Percentiles rank a stretch among this genome's conserved stretches.
phyloP scores from a whole-genome alignment of 1,140 invertebrate genomes.

The Protaetia brevitarsis region DNA sequence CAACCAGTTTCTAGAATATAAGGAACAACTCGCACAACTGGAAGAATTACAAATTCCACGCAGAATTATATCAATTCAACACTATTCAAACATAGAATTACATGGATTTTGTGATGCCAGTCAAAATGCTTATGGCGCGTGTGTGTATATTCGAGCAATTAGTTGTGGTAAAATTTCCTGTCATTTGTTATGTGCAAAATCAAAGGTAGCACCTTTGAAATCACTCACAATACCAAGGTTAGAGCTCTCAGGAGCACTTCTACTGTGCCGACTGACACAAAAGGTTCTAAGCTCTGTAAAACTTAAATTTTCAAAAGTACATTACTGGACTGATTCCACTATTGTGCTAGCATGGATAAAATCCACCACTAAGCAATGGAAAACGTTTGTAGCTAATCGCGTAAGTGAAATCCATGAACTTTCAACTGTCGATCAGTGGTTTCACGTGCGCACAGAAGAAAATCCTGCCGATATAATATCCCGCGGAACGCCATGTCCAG shows the following conservation, averaged over 20 bases:
- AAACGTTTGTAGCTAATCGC: conserved; percentile 43
- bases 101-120: conserved; percentile 47
- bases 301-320: not conserved
- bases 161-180: not conserved
- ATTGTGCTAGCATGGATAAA: conserved; percentile 30
- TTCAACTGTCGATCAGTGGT: conserved; percentile 31
- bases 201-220: conserved; percentile 28
- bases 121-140: conserved; percentile 43
- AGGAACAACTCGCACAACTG: no score
- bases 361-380: conserved; percentile 22
- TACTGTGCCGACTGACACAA: conserved; percentile 12
- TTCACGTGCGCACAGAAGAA: conserved; percentile 20
- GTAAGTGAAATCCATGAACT: conserved; percentile 45
- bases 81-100: not conserved
- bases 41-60: not conserved
- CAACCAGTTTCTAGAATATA: not conserved
- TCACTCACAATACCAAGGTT: conserved; percentile 25
- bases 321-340: conserved; percentile 23
- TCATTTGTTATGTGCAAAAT: conserved; percentile 24
- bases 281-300: conserved; percentile 12
- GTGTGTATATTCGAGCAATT: conserved; percentile 39
- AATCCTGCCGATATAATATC: conserved; percentile 51
- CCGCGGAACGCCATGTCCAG: conserved; percentile 38
- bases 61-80: not conserved
- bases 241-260: conserved; percentile 26